Conservation (phyloP, 2,113 vertebrate species). For the Probosciger aterrimus region DNA sequence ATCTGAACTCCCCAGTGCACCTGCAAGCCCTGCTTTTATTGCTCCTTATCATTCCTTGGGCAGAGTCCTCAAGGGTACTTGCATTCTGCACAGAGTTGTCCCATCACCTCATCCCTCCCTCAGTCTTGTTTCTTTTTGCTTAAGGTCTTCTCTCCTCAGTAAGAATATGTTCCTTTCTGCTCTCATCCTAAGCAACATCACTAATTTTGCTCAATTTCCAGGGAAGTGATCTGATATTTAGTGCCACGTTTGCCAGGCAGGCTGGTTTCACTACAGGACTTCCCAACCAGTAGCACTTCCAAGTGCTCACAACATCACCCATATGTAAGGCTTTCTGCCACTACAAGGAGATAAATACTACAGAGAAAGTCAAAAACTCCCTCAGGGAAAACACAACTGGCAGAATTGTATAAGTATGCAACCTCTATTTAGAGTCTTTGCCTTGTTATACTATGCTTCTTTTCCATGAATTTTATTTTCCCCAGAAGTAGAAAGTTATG, state of each 20-base stretch:
- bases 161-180: neutral
- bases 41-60: neutral
- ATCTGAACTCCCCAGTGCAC: neutral
- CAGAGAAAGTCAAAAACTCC: neutral
- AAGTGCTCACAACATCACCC: neutral
- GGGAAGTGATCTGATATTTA: neutral
- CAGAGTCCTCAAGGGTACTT: neutral
- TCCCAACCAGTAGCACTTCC: neutral
- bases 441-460: neutral
- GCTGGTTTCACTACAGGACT: neutral
- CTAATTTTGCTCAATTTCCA: neutral
- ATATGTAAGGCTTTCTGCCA: neutral
- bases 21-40: neutral
- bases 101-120: neutral
- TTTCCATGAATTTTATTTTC: neutral
- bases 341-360: neutral
- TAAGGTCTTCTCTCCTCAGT: neutral
- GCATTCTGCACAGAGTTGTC: neutral
- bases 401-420: neutral
- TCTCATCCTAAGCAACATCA: accelerated
- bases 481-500: neutral
- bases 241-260: neutral
- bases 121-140: neutral
- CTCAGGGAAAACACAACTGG: neutral
- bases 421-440: neutral